Evolutionary conservation across 2,888 invertebrate genomes (phyloP), one percentile per base, ranked within the genome.

Genomic region (Octonoba sinensis): DNA sequence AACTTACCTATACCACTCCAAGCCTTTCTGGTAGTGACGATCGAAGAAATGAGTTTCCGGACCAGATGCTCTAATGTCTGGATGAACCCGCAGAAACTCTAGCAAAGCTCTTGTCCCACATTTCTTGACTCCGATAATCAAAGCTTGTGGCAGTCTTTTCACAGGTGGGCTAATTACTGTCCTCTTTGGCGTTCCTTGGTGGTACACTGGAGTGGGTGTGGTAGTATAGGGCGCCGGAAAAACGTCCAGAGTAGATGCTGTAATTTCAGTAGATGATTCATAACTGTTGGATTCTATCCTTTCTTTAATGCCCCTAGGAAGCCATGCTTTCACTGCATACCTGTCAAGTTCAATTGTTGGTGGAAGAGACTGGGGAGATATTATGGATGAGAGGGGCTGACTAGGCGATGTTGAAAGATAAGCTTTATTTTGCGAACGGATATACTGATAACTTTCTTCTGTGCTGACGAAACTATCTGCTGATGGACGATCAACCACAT

Each of bases 81-180:
- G 95, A 90, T 99, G 98, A 64, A 98, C 91, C 86, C 96, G 92
- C 84, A 97, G 92, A 89, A 97, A 97, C 89, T 97, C 97, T 83
- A 98, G 90, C 18, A 98, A 91, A 0, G 97, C 97, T 83, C 97
- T 90, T 0, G 97, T 97, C 0, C 97, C 97, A 85, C 96, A 95
- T 89, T 97, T 97, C 88, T 97, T 96, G 1, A 96, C 97, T 3
- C 97, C 97, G 86, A 97, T 96, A 86, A 98, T 95, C 83, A 97
- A 90, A 22, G 94, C 95, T 87, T 93, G 93, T 13, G 97, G 97
- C 86, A 96, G 90, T 59, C 87, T 64, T 20, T 74, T 77, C 3
- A 73, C 65, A 0, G 82, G 84, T 4, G 75, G 74, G n/a, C 75
- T 83, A 16, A 75, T 59, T 59, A 82, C 76, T 15, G 72, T 59